Evolutionary conservation across 30 jellyfish, hydroid and myxozoan species (phyloP), one percentile per base, ranked within the genome.

Genomic region (Catostylus mosaicus): DNA sequence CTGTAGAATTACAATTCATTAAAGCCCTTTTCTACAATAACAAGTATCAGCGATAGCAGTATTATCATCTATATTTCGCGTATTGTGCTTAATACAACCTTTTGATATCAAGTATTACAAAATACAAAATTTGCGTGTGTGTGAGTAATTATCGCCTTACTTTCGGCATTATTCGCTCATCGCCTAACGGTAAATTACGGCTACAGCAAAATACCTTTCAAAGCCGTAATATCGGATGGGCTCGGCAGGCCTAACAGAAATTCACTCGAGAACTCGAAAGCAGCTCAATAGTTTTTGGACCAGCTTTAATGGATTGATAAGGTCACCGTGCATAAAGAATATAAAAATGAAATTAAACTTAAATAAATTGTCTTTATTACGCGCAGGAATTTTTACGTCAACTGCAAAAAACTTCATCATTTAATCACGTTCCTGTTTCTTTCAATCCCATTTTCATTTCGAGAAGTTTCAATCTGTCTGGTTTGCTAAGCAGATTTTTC

Each of bases 61-160:
- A 72, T 11, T 69, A 43, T 40, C 19, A 69, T 46, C 83, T 72
- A 29, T 72, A 30, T 38, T 46, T 38, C 83, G 46, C 52, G 26
- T 50, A 27, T 48, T 27, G 31, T 72, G 67, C 67, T 72, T 72
- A 72, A 50, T 46, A 72, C 23, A 72, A 24, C 71, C 83, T 66
- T 38, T 66, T 45, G 20, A 66, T 66, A 72, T 46, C 34, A 61
- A 46, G 83, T 72, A 46, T 72, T 72, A 72, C 67, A 72, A 72
- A 72, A 72, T 72, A 72, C 83, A 72, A 72, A 72, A 72, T 72
- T 26, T 72, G 83, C 71, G 64, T 72, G 83, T 72, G 83, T 46
- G 57, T 72, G 57, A 40, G 70, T 72, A 18, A 72, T 36, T 72
- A 52, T 27, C 32, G 16, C 67, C 9, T 40, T 35, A 46, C 43